Evolutionary conservation across 2,888 invertebrate species (phyloP), one percentile per base, ranked within the genome.

Genomic region (Cordylochernes scorpioides): DNA sequence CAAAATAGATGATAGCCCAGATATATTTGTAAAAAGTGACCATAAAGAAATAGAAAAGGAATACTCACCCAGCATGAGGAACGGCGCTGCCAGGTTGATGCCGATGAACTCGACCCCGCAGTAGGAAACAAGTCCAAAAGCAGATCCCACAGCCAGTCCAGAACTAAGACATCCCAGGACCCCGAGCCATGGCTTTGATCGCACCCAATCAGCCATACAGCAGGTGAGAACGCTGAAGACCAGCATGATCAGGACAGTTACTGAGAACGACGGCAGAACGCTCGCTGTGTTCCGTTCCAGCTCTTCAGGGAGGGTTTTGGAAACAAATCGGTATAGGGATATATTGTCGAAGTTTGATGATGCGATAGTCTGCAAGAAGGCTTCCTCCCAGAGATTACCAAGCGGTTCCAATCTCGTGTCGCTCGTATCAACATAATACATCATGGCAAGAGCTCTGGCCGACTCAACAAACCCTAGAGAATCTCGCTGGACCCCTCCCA

Each of bases 31-130:
- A n/a, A n/a, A n/a, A n/a, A n/a, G n/a, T n/a, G n/a, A n/a, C n/a
- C n/a, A n/a, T n/a, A n/a, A n/a, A n/a, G n/a, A n/a, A n/a, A n/a
- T n/a, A n/a, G n/a, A n/a, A n/a, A n/a, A n/a, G n/a, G n/a, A n/a
- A n/a, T n/a, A n/a, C 65, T 69, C 58, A 84, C 86, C 84, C 46
- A 86, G 72, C 75, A 86, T 84, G 34, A 86, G 63, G 51, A 86
- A 86, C 4, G 86, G 86, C 4, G 86, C 84, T 1, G 84, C 84
- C 44, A 86, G 63, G 53, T 84, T 84, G 42, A 86, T 75, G 31
- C 84, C 84, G 49, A 86, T 86, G 53, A 84, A 86, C 39, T 78
- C 77, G 35, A 84, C 66, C 12, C 80, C 80, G 40, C 73, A 60
- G 51, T 86, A 82, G 57, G 82, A 71, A 45, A 82, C 75, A 30